Conservation (phyloP, 2,797 vertebrate genomes). For the Novumbra hubbsi region DNA sequence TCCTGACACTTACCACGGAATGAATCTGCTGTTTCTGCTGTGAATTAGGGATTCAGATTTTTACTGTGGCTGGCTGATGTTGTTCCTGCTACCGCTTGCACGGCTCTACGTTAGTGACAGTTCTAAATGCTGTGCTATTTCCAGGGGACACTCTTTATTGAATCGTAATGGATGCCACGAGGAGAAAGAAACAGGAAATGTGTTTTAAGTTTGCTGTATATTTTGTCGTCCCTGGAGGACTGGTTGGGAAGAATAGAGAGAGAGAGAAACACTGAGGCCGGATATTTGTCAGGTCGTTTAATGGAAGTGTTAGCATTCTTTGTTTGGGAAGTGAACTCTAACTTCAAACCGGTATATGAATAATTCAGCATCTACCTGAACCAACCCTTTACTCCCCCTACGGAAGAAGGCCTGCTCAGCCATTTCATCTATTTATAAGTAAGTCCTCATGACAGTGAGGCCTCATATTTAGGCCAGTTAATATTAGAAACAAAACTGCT, state of each 20-base stretch:
- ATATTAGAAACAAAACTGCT: slow-evolving; percentile 30
- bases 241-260: not conserved
- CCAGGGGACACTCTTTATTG: not conserved
- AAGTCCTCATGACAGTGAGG: slow-evolving; percentile 19
- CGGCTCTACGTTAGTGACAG: not conserved
- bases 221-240: not conserved
- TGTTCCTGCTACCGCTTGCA: not conserved
- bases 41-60: not conserved
- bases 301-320: slow-evolving; percentile 24
- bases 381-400: not conserved
- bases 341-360: slow-evolving; percentile 16
- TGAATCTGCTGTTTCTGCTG: not conserved
- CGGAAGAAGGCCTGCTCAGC: not conserved
- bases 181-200: not conserved
- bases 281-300: slow-evolving; percentile 32
- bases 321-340: slow-evolving; percentile 29
- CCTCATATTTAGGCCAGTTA: slow-evolving; percentile 33
- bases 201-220: not conserved
- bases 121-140: not conserved
- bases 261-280: slow-evolving; percentile 8
- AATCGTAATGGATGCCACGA: not conserved
- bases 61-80: not conserved
- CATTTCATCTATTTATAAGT: slow-evolving; percentile 35
- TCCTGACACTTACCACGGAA: not conserved
- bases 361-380: slow-evolving; percentile 35